Evolutionary conservation across 2,888 invertebrate genomes (phyloP).

Genomic region (Dinocampus coccinellae): DNA sequence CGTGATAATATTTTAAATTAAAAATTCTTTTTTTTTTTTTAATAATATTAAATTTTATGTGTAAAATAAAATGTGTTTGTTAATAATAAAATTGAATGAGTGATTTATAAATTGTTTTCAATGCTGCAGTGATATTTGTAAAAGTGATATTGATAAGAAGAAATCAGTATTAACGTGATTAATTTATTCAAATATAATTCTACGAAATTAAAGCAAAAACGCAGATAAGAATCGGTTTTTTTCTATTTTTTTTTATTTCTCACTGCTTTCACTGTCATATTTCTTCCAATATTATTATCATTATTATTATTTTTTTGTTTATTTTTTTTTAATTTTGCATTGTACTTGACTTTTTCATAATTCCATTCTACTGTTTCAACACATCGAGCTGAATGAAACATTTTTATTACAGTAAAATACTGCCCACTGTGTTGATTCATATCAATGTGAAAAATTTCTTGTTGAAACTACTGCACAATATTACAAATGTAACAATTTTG

Average conservation of each 20-base stretch:
- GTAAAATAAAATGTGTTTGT: background rate
- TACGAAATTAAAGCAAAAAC: constrained; percentile 48
- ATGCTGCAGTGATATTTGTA: background rate
- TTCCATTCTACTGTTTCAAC: constrained; percentile 35
- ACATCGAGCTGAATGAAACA: constrained; percentile 37
- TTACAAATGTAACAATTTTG: background rate
- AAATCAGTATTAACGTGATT: background rate
- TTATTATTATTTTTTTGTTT: constrained; percentile 15
- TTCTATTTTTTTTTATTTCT: constrained; percentile 28
- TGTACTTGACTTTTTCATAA: constrained; percentile 29
- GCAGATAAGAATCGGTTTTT: constrained; percentile 38
- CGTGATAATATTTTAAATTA: no score
- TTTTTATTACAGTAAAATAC: constrained; percentile 39
- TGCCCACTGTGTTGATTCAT: background rate
- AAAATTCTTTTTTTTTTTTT: no score
- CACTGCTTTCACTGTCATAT: no score
- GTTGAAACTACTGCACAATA: background rate
- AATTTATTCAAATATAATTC: constrained; percentile 41
- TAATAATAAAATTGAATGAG: background rate
- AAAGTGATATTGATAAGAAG: background rate
- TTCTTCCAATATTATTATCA: constrained; percentile 35
- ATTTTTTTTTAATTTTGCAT: constrained; percentile 29
- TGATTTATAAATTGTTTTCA: background rate
- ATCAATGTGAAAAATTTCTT: background rate
- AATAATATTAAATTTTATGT: background rate